Percentiles rank a stretch among this genome's conserved stretches.
phyloP scores from a whole-genome alignment of 1,140 invertebrate genomes.

The Drosophila ironensis region DNA sequence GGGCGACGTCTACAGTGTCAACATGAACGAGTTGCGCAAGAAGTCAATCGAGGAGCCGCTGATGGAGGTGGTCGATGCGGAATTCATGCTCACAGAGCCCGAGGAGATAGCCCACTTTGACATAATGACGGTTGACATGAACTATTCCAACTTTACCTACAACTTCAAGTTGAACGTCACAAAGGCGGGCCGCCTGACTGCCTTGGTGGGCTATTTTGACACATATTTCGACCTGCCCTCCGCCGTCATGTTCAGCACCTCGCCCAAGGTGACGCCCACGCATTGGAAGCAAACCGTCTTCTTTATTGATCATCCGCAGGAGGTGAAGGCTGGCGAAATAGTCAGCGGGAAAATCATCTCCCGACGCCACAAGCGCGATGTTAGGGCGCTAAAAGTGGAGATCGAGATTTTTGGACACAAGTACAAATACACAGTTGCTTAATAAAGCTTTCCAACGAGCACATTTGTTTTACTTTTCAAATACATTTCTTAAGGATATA shows the following conservation, averaged over 20 bases:
- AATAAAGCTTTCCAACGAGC: not conserved
- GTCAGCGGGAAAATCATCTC: constrained; percentile 87
- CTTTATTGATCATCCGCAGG: constrained; percentile 89
- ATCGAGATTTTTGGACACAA: constrained; percentile 79
- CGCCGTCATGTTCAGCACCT: constrained; percentile 87
- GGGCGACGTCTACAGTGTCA: constrained; percentile 98
- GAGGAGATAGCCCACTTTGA: constrained; percentile 88
- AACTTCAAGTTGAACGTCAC: constrained; percentile 89
- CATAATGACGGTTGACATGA: constrained; percentile 90
- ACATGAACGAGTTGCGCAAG: constrained; percentile 96
- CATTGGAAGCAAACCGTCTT: constrained; percentile 99
- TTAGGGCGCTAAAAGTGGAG: constrained; percentile 84
- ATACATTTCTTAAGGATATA: too few species aligned
- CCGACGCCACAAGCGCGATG: constrained; percentile 84
- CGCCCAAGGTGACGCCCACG: constrained; percentile 89
- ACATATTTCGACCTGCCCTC: constrained; percentile 91
- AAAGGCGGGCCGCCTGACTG: constrained; percentile 90
- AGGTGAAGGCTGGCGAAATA: constrained; percentile 88
- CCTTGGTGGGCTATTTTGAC: constrained; percentile 96
- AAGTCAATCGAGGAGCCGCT: constrained; percentile 95
- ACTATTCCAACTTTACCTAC: constrained; percentile 91
- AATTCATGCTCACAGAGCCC: constrained; percentile 89
- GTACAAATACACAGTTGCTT: constrained; percentile 68
- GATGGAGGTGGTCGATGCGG: constrained; percentile 91
- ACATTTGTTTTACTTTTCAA: too few species aligned